Evolutionary conservation across 2,888 invertebrate genomes (phyloP).

Genomic region (Apamea epomidion): DNA sequence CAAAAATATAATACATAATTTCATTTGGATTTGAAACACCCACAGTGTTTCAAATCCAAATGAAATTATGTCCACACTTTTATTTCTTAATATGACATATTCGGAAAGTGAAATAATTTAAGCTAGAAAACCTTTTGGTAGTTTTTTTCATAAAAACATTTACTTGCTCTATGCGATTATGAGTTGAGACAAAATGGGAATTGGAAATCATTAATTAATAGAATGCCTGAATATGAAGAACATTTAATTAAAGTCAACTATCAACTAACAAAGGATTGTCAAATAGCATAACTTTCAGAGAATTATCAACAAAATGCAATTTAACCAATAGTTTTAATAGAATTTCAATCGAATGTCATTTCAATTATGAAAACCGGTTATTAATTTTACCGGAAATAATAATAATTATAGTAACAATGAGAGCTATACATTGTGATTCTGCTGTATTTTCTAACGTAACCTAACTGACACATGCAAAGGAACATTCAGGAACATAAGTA

Average conservation of each 20-base stretch:
- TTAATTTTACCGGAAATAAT: neutral
- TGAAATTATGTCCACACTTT: too few relatives aligned
- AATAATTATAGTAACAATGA: neutral
- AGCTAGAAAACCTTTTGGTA: neutral
- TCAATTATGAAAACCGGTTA: neutral
- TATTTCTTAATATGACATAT: neutral
- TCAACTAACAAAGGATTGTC: slow-evolving; percentile 15
- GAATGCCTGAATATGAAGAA: neutral
- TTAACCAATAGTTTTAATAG: neutral
- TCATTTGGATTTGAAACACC: neutral
- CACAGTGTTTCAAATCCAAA: too few relatives aligned
- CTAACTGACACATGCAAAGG: neutral
- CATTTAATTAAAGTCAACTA: neutral
- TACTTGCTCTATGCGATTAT: neutral
- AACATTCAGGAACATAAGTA: neutral
- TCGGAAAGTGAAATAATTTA: neutral
- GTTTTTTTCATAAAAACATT: neutral
- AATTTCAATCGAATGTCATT: neutral
- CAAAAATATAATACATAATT: too few relatives aligned
- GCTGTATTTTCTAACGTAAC: neutral
- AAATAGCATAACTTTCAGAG: neutral
- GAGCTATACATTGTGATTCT: neutral
- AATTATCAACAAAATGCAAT: neutral
- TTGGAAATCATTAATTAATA: neutral
- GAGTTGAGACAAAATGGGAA: neutral